phyloP scores from a whole-genome alignment of 30 jellyfish, hydroid and myxozoan genomes.

The Pelagia noctiluca region DNA sequence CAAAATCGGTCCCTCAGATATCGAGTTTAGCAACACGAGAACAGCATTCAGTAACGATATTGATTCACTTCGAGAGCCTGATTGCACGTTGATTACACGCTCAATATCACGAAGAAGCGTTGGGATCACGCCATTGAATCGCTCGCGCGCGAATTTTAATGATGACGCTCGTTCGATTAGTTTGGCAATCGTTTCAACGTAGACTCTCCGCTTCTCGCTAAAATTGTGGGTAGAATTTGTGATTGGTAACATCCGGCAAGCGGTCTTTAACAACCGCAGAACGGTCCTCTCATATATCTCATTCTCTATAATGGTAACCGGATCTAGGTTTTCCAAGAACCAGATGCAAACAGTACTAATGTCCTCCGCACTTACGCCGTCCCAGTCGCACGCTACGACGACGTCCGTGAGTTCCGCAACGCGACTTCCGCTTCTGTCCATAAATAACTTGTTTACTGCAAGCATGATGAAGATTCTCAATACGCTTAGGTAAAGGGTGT shows the following conservation, averaged over 20 bases:
- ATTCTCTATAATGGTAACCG: constrained; percentile 42
- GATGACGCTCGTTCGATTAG: constrained; percentile 32
- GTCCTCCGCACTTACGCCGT: constrained; percentile 36
- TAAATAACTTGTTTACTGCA: constrained; percentile 37
- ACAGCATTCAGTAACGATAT: constrained; percentile 24
- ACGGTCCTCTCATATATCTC: constrained; percentile 18
- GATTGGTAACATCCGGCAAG: constrained; percentile 26
- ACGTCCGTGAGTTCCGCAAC: constrained; percentile 17
- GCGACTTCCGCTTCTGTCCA: constrained; percentile 31
- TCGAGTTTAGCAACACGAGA: constrained; percentile 49
- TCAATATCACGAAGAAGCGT: constrained; percentile 36
- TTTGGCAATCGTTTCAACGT: constrained; percentile 36
- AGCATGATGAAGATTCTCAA: constrained; percentile 69
- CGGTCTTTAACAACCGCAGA: constrained; percentile 17
- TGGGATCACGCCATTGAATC: not conserved
- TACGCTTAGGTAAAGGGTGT: constrained; percentile 38
- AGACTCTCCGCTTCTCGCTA: constrained; percentile 45
- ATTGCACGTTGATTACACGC: not conserved
- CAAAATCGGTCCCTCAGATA: constrained; percentile 45
- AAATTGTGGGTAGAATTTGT: not conserved
- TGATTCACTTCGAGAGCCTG: constrained; percentile 13
- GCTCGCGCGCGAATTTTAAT: not conserved
- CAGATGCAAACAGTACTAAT: constrained; percentile 58
- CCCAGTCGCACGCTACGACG: constrained; percentile 50
- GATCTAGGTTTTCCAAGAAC: constrained; percentile 80